Conservation (phyloP, 2,888 invertebrate genomes). For the Amiota minor region DNA sequence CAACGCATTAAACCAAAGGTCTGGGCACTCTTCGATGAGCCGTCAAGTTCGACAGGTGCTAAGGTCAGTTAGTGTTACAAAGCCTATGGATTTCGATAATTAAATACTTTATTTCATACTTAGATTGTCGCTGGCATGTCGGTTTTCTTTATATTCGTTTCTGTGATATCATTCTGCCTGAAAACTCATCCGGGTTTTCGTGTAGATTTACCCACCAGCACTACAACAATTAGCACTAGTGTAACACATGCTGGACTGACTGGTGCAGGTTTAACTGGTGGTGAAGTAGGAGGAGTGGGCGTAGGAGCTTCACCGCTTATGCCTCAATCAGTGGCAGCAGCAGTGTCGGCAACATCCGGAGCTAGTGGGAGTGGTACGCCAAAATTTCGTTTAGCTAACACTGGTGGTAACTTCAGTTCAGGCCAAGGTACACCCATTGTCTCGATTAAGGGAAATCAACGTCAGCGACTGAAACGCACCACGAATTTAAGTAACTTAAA, state of each 20-base stretch:
- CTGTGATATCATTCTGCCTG: conserved; percentile 95
- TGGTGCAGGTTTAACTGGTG: conserved; percentile 26
- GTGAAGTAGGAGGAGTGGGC: conserved; percentile 25
- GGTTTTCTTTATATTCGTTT: conserved; percentile 96
- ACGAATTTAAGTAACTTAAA: conserved; percentile 58
- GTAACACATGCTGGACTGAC: background rate
- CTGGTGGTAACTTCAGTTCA: conserved; percentile 55
- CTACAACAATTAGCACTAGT: conserved; percentile 26
- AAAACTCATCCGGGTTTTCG: conserved; percentile 94
- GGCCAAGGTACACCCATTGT: conserved; percentile 58
- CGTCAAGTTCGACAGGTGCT: conserved; percentile 92
- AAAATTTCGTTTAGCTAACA: conserved; percentile 65
- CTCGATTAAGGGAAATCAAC: conserved; percentile 57
- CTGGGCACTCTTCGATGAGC: conserved; percentile 97
- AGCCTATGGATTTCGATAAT: conserved; percentile 45
- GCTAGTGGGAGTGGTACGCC: conserved; percentile 57
- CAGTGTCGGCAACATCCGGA: conserved; percentile 59
- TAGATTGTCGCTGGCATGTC: conserved; percentile 93
- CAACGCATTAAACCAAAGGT: conserved; percentile 92
- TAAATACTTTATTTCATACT: conserved; percentile 48
- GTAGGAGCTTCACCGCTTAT: conserved; percentile 39
- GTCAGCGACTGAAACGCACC: conserved; percentile 62
- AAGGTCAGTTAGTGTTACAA: conserved; percentile 79
- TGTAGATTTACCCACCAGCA: conserved; percentile 74
- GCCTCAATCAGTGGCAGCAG: conserved; percentile 42